Evolutionary conservation across 2,888 invertebrate genomes (phyloP).

Genomic region (Formica aserva): DNA sequence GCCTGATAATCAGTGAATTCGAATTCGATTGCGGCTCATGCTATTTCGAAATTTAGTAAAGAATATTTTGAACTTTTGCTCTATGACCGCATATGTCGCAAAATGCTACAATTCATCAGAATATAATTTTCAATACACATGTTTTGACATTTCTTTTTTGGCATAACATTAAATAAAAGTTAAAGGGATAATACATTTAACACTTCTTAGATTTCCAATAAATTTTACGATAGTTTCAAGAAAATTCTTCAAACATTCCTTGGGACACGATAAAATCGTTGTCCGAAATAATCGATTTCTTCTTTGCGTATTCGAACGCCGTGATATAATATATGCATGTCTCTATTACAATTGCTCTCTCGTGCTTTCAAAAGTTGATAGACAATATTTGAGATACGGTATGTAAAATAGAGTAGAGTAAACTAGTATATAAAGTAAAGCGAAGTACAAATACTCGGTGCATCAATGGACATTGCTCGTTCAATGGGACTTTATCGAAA

Average conservation of each 20-base stretch:
- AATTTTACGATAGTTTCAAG: constrained; percentile 5
- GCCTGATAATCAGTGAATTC: not conserved
- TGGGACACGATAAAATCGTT: not conserved
- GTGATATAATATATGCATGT: constrained; percentile 29
- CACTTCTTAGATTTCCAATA: not conserved
- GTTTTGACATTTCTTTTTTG: constrained; percentile 1
- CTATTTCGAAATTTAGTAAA: not conserved
- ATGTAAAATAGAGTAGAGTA: constrained; percentile 64
- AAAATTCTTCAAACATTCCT: not conserved
- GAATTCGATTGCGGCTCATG: not conserved
- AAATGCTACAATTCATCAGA: constrained; percentile 15
- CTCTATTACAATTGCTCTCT: constrained; percentile 75
- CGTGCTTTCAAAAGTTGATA: constrained; percentile 57
- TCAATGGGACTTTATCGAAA: constrained; percentile 10
- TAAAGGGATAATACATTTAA: constrained; percentile 10
- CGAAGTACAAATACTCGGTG: constrained; percentile 73
- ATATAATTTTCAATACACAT: not conserved
- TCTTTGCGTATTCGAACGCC: not conserved
- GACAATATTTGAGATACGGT: constrained; percentile 79
- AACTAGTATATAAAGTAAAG: constrained; percentile 60
- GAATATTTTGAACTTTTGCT: not conserved
- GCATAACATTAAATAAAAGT: constrained; percentile 27
- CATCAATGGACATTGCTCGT: constrained; percentile 55
- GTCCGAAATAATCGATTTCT: constrained; percentile 1
- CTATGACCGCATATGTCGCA: not conserved